Evolutionary conservation across 1,140 invertebrate genomes (phyloP).

Genomic region (Galleria mellonella): DNA sequence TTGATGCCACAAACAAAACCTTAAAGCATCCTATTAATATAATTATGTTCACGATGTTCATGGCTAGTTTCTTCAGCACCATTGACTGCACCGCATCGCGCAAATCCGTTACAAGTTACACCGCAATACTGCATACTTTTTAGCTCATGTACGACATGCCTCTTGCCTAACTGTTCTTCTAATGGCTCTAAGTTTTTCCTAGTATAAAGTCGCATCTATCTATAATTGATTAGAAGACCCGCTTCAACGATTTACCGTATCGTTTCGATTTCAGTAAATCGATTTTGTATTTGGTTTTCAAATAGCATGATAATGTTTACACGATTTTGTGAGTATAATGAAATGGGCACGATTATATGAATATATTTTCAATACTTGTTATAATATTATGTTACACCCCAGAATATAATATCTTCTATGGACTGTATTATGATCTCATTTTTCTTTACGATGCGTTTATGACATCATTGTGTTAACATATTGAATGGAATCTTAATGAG

Average conservation of each 20-base stretch:
- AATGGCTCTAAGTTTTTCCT: constrained; percentile 54
- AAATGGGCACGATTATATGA: too few species aligned
- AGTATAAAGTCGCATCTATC: constrained; percentile 45
- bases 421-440: too few species aligned
- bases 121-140: constrained; percentile 19
- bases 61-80: constrained; percentile 28
- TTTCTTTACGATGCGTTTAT: too few species aligned
- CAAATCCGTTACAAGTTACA: constrained; percentile 27
- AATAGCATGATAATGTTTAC: background rate
- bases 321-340: too few species aligned
- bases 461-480: too few species aligned
- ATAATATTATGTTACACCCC: too few species aligned
- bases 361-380: too few species aligned
- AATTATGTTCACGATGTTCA: too few species aligned
- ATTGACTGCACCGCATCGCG: constrained; percentile 31
- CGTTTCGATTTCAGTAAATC: background rate
- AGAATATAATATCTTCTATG: too few species aligned
- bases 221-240: constrained; percentile 25
- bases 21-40: too few species aligned
- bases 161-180: constrained; percentile 63
- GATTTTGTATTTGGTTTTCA: constrained; percentile 4
- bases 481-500: too few species aligned
- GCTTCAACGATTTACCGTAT: background rate
- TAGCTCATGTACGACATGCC: constrained; percentile 17
- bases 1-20: too few species aligned